These are phyloP conservation scores for Hyla sarda DNA, from an alignment of 2,113 vertebrate species.

Conservation along the genomic window DNA sequence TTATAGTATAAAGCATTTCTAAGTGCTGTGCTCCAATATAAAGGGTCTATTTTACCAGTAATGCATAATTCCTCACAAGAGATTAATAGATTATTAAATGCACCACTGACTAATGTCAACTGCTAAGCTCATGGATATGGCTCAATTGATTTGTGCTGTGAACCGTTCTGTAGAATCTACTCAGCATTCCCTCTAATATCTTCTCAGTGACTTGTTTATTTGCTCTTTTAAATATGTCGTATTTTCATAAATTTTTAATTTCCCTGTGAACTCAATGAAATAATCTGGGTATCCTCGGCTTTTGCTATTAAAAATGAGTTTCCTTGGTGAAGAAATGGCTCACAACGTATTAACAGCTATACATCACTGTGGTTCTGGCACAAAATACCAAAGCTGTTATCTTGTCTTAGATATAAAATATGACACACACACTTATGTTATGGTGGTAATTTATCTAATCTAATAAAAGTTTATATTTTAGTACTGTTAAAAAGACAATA, in stretches of 20 bases:
- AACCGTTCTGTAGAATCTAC: slow-evolving; percentile 4
- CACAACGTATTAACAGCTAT: slow-evolving; percentile 33
- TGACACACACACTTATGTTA: background rate
- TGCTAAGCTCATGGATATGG: background rate
- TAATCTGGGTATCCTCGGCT: background rate
- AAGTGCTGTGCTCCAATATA: background rate
- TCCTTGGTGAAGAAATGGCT: slow-evolving; percentile 26
- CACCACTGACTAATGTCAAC: slow-evolving; percentile 30
- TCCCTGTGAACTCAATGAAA: slow-evolving; percentile 31
- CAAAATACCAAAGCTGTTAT: slow-evolving; percentile 18
- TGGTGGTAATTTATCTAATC: slow-evolving; percentile 12
- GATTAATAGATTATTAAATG: slow-evolving; percentile 44
- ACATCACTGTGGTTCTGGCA: slow-evolving; percentile 19
- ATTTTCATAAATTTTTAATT: slow-evolving; percentile 50
- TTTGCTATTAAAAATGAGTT: slow-evolving; percentile 14
- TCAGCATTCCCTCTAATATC: slow-evolving; percentile 3
- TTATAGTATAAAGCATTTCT: background rate
- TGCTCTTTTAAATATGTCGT: slow-evolving; percentile 33
- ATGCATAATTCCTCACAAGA: slow-evolving; percentile 21
- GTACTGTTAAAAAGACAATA: slow-evolving; percentile 12
- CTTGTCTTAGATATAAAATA: slow-evolving; percentile 14
- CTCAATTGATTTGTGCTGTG: background rate
- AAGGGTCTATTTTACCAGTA: background rate
- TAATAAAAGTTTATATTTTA: slow-evolving; percentile 48
- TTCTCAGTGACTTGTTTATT: slow-evolving; percentile 27